Conservation (phyloP, 1,140 invertebrate species). For the Leptopilina boulardi region DNA sequence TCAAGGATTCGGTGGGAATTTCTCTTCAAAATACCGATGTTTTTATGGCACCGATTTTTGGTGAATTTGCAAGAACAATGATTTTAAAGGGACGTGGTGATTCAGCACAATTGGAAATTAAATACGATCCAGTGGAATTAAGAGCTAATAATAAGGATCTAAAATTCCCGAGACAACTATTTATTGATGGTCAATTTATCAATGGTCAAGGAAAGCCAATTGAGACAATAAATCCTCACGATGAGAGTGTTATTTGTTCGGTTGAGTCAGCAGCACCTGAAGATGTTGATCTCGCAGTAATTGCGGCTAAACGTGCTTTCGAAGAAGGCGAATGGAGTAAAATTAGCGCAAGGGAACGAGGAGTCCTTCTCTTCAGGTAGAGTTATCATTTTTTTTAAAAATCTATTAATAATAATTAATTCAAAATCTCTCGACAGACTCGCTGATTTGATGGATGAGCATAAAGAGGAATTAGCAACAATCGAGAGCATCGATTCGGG, state of each 20-base stretch:
- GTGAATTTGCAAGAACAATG: slow-evolving; percentile 85
- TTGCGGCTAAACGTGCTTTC: slow-evolving; percentile 91
- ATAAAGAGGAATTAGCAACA: slow-evolving; percentile 95
- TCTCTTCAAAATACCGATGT: slow-evolving; percentile 92
- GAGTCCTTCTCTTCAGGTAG: slow-evolving; percentile 77
- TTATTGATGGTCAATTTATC: slow-evolving; percentile 94
- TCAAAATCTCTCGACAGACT: slow-evolving; percentile 72
- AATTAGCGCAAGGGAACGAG: slow-evolving; percentile 89
- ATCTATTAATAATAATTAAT: too few relatives aligned
- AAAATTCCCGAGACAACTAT: slow-evolving; percentile 91
- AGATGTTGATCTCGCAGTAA: slow-evolving; percentile 92
- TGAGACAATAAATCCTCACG: slow-evolving; percentile 88
- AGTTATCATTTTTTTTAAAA: too few relatives aligned
- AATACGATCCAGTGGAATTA: slow-evolving; percentile 85
- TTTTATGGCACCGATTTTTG: slow-evolving; percentile 93
- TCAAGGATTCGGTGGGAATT: slow-evolving; percentile 88
- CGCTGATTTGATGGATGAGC: slow-evolving; percentile 94
- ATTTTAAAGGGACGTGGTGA: slow-evolving; percentile 81
- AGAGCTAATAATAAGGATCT: slow-evolving; percentile 90
- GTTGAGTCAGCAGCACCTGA: slow-evolving; percentile 83
- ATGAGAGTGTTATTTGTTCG: slow-evolving; percentile 88
- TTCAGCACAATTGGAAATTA: slow-evolving; percentile 74
- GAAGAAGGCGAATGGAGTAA: slow-evolving; percentile 92
- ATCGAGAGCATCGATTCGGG: slow-evolving; percentile 95
- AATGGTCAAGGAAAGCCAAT: slow-evolving; percentile 83